These are phyloP conservation scores for Steinernema scapterisci DNA, from an alignment of 2,888 invertebrate genomes.

Conservation along the genomic window DNA sequence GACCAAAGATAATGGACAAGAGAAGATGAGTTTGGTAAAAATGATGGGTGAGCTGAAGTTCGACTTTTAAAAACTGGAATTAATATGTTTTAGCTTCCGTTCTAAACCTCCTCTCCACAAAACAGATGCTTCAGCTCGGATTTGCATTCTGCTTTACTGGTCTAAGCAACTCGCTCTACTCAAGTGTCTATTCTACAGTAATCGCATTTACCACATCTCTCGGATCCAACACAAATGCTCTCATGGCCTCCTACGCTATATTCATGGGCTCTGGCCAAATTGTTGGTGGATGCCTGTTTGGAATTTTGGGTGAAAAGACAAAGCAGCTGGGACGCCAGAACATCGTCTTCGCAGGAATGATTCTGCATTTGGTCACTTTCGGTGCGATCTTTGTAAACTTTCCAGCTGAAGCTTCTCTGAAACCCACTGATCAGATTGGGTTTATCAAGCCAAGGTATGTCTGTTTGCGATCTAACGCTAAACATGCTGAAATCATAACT, in stretches of 20 bases:
- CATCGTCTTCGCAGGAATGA: constrained; percentile 43
- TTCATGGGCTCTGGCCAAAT: constrained; percentile 93
- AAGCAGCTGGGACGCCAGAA: constrained; percentile 36
- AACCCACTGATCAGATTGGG: constrained; percentile 37
- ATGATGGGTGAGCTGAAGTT: background rate
- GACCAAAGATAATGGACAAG: too few relatives aligned
- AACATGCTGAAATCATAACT: too few relatives aligned
- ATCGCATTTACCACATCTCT: constrained; percentile 84
- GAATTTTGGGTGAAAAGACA: constrained; percentile 37
- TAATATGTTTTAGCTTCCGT: constrained; percentile 72
- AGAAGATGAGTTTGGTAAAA: background rate
- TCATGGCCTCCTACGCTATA: constrained; percentile 90
- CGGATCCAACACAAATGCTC: constrained; percentile 55
- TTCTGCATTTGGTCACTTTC: constrained; percentile 43
- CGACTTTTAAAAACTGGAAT: too few relatives aligned
- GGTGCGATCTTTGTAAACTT: constrained; percentile 42
- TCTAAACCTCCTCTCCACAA: constrained; percentile 78
- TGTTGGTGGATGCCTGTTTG: constrained; percentile 66
- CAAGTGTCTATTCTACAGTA: constrained; percentile 87
- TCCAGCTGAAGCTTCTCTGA: constrained; percentile 44
- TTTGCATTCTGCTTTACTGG: constrained; percentile 45
- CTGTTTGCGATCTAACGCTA: too few relatives aligned
- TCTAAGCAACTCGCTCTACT: constrained; percentile 34
- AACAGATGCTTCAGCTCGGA: constrained; percentile 37
- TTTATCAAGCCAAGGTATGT: constrained; percentile 44